phyloP scores from a whole-genome alignment of 2,888 invertebrate species.

The Pristionchus japonicus region DNA sequence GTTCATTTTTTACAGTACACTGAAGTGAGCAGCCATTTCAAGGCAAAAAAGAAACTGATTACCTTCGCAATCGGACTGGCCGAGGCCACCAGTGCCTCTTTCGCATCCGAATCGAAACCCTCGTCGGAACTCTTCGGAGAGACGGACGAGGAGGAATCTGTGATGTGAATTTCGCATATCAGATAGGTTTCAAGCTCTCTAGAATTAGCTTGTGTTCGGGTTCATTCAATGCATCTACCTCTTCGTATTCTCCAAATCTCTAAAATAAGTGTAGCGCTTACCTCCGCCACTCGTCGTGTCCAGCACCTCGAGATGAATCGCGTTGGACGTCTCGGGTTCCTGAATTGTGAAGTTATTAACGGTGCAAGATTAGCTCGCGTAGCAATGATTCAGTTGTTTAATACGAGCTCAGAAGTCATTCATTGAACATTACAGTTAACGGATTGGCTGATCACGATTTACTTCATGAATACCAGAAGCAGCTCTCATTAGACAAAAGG shows the following conservation, averaged over 20 bases:
- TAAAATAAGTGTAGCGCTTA: neutral
- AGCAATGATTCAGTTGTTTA: too few species aligned
- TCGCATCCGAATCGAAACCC: conserved; percentile 41
- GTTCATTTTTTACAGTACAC: too few species aligned
- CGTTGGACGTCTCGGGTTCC: neutral
- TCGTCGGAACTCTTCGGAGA: conserved; percentile 44
- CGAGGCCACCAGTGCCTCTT: conserved; percentile 5
- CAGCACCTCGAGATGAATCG: conserved; percentile 15
- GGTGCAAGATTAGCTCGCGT: too few species aligned
- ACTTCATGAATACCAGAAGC: too few species aligned
- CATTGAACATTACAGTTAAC: too few species aligned
- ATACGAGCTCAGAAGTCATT: too few species aligned
- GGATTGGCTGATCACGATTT: too few species aligned
- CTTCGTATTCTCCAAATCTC: neutral
- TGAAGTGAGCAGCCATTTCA: too few species aligned
- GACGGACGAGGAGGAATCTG: conserved; percentile 40
- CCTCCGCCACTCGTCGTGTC: conserved; percentile 26
- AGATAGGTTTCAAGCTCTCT: neutral
- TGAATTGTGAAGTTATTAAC: too few species aligned
- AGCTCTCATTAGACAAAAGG: too few species aligned
- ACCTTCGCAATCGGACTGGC: conserved; percentile 11
- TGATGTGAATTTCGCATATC: neutral
- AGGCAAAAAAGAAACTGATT: neutral
- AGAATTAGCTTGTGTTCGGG: neutral
- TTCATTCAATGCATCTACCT: too few species aligned